These are phyloP conservation scores for Petrolisthes manimaculis DNA, from an alignment of 2,888 invertebrate genomes.

Conservation along the genomic window DNA sequence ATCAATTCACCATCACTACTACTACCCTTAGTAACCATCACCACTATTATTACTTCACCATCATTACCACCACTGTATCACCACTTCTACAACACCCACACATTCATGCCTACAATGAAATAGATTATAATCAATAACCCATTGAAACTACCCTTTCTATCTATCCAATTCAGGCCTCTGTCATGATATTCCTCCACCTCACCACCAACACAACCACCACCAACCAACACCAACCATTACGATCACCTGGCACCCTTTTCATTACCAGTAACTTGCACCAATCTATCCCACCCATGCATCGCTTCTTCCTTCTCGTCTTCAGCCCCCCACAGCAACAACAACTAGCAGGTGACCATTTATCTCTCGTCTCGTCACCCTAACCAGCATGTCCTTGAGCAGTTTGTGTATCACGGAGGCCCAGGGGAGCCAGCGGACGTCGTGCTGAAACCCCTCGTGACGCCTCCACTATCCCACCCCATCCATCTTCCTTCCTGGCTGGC, in stretches of 20 bases:
- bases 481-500: background rate
- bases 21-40: no score
- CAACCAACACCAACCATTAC: background rate
- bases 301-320: no score
- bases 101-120: no score
- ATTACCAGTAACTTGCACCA: background rate
- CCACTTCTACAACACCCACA: no score
- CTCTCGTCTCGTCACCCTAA: conserved; percentile 4
- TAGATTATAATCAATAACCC: no score
- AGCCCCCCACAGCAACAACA: background rate
- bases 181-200: no score
- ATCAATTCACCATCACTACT: no score
- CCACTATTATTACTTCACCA: no score
- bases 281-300: background rate
- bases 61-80: no score
- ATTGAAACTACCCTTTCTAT: no score
- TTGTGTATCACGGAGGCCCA: background rate
- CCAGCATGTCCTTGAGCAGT: background rate
- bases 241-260: background rate
- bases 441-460: background rate
- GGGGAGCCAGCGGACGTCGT: background rate
- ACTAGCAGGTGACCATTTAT: background rate
- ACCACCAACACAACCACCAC: no score
- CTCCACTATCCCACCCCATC: background rate
- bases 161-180: no score